Evolutionary conservation across 2,888 invertebrate species (phyloP).

Genomic region (Chaitophorus viminalis): DNA sequence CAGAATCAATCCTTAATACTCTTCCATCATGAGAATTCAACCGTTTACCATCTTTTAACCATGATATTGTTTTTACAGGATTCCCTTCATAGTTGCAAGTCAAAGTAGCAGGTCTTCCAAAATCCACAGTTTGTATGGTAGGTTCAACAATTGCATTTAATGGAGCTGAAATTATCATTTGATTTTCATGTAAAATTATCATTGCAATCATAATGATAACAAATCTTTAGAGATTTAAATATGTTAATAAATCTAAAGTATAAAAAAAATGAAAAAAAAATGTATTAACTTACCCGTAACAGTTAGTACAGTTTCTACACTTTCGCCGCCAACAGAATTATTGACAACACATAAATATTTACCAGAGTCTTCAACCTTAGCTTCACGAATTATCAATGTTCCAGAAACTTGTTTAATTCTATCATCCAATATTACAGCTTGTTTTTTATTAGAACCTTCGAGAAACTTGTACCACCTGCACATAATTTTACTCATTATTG

Average conservation of each 20-base stretch:
- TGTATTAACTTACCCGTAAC: conserved; percentile 75
- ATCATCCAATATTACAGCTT: conserved; percentile 89
- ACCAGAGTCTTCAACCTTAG: conserved; percentile 91
- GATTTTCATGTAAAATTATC: neutral
- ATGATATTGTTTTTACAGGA: conserved; percentile 89
- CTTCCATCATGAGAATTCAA: conserved; percentile 80
- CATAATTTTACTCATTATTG: conserved; percentile 68
- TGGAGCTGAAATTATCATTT: conserved; percentile 73
- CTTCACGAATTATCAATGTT: conserved; percentile 90
- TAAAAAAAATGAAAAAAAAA: neutral
- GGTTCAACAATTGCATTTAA: conserved; percentile 89
- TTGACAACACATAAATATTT: conserved; percentile 94
- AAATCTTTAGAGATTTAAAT: neutral
- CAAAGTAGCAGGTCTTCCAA: conserved; percentile 90
- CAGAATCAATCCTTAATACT: conserved; percentile 85
- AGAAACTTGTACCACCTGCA: conserved; percentile 95
- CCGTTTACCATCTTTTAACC: conserved; percentile 92
- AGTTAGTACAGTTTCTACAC: conserved; percentile 90
- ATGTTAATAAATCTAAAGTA: neutral
- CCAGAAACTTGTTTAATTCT: conserved; percentile 93
- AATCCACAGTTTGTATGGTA: conserved; percentile 90
- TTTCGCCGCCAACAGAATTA: conserved; percentile 93
- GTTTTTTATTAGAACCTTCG: conserved; percentile 85
- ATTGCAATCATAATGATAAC: conserved; percentile 18
- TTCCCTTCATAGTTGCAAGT: conserved; percentile 81